These are phyloP conservation scores for Nomada fucata DNA, from an alignment of 2,888 invertebrate genomes.

Conservation along the genomic window DNA sequence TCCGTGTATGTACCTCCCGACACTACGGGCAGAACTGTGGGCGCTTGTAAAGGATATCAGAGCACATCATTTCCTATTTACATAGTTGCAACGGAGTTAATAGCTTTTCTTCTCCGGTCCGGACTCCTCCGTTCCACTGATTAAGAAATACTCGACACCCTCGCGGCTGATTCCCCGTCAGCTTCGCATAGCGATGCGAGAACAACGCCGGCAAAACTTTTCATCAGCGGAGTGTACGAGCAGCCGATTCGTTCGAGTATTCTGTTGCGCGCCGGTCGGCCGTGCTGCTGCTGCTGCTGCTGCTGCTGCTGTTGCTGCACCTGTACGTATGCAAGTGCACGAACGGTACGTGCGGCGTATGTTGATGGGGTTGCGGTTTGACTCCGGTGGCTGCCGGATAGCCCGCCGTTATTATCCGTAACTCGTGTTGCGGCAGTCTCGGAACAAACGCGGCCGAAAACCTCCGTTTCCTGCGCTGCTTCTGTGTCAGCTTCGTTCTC, in stretches of 20 bases:
- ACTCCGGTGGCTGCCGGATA: constrained; percentile 76
- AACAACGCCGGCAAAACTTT: constrained; percentile 23
- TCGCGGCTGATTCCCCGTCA: neutral
- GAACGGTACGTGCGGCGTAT: constrained; percentile 77
- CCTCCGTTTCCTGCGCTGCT: constrained; percentile 59
- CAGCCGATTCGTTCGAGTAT: neutral
- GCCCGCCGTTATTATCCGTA: constrained; percentile 79
- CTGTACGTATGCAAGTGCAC: constrained; percentile 70
- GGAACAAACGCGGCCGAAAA: constrained; percentile 77
- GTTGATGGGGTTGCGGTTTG: constrained; percentile 78
- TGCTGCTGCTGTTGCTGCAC: constrained; percentile 16
- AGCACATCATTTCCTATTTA: neutral
- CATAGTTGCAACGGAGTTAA: neutral
- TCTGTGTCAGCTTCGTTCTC: constrained; percentile 24
- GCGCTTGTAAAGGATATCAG: neutral
- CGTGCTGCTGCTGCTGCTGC: constrained; percentile 32
- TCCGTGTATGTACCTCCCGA: neutral
- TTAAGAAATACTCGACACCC: neutral
- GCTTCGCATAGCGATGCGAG: neutral
- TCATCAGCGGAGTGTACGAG: constrained; percentile 20
- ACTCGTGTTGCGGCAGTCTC: constrained; percentile 77
- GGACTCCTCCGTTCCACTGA: neutral
- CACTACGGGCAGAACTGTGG: neutral
- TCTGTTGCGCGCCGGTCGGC: constrained; percentile 25
- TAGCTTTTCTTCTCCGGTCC: neutral